Conservation (phyloP, 2,797 vertebrate species). For the Limosa lapponica region DNA sequence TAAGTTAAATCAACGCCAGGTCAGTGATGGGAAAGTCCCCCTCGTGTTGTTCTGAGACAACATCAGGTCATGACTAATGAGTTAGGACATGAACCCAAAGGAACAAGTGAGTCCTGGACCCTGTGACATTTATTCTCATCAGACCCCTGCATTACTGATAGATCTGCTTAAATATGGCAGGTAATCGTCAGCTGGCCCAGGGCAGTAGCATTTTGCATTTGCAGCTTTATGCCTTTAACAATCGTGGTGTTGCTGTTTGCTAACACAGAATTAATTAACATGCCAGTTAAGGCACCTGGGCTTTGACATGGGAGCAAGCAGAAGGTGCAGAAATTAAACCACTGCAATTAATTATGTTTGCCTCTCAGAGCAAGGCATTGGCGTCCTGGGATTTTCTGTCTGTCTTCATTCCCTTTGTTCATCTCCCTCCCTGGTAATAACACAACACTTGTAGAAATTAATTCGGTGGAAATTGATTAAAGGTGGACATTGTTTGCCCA, state of each 20-base stretch:
- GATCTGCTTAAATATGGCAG: background rate
- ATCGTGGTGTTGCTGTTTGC: accelerated
- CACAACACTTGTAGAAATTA: conserved; percentile 61
- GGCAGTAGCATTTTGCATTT: background rate
- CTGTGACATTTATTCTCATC: background rate
- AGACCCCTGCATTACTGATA: background rate
- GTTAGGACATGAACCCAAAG: background rate
- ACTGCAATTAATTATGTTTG: conserved; percentile 69
- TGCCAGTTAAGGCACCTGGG: conserved; percentile 30
- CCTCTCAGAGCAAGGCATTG: background rate
- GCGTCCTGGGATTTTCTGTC: conserved; percentile 34
- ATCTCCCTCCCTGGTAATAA: conserved; percentile 45
- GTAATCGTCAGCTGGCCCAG: background rate
- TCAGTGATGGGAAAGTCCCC: background rate
- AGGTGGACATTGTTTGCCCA: conserved; percentile 12
- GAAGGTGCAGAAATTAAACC: conserved; percentile 58
- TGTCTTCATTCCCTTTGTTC: background rate
- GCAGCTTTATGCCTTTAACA: background rate
- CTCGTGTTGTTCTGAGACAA: background rate
- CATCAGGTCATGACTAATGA: background rate
- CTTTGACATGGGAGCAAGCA: conserved; percentile 41
- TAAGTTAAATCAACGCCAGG: background rate
- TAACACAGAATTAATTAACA: conserved; percentile 56
- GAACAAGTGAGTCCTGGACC: background rate
- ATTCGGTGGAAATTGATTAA: conserved; percentile 62